Conservation (phyloP, 2,888 invertebrate species). For the Caenorhabditis zanzibari region DNA sequence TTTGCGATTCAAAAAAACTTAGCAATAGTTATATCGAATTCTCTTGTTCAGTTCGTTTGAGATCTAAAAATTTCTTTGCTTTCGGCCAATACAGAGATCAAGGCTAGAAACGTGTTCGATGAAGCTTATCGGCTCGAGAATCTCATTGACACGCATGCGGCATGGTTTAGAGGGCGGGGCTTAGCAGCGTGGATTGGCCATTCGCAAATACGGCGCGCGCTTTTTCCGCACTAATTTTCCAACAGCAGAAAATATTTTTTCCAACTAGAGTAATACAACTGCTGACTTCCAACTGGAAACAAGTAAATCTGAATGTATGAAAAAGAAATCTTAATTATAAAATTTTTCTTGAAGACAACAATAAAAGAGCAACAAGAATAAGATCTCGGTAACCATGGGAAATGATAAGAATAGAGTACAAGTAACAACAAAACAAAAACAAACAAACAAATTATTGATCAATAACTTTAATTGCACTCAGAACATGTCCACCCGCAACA, state of each 20-base stretch:
- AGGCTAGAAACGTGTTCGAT: conserved; percentile 18
- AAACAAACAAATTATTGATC: conserved; percentile 22
- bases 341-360: conserved; percentile 19
- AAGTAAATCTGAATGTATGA: too few species aligned
- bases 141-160: conserved; percentile 55
- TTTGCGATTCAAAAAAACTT: too few species aligned
- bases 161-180: conserved; percentile 52
- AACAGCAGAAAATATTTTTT: neutral
- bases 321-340: too few species aligned
- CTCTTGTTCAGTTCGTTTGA: too few species aligned
- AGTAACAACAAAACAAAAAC: conserved; percentile 9
- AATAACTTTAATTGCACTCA: conserved; percentile 87
- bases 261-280: too few species aligned
- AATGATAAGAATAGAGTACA: neutral
- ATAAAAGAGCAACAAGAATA: conserved; percentile 23
- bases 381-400: neutral
- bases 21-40: neutral
- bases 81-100: neutral
- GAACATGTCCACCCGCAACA: conserved; percentile 91
- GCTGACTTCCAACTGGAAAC: too few species aligned
- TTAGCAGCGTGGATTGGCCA: conserved; percentile 17
- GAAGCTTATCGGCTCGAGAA: conserved; percentile 56
- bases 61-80: neutral
- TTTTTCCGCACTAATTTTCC: neutral
- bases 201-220: conserved; percentile 41